A percentile compares a stretch with the other conserved stretches of the same genome.
phyloP scores from a whole-genome alignment of 2,888 invertebrate species.

The Drosophila meridionalis region DNA sequence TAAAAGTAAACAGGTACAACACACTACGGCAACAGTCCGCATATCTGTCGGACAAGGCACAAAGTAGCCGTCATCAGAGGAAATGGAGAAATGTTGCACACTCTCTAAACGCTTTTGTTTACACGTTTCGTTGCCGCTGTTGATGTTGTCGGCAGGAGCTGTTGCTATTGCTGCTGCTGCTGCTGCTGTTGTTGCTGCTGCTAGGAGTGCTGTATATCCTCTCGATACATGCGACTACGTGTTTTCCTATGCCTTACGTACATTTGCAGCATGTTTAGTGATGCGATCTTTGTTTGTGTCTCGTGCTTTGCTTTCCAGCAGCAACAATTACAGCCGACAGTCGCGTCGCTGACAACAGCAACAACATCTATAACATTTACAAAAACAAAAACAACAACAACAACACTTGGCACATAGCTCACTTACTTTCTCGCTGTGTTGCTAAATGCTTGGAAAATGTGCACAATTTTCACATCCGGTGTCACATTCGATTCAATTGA shows the following conservation, averaged over 20 bases:
- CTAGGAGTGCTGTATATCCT: constrained; percentile 39
- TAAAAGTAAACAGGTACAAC: constrained; percentile 44
- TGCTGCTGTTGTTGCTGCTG: background rate
- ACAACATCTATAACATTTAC: constrained; percentile 18
- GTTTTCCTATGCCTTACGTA: constrained; percentile 66
- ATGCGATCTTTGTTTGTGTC: constrained; percentile 80
- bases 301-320: constrained; percentile 72
- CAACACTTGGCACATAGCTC: constrained; percentile 31
- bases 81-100: constrained; percentile 43
- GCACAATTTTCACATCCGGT: constrained; percentile 82
- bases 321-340: constrained; percentile 39
- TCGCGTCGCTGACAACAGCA: constrained; percentile 36
- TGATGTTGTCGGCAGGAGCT: constrained; percentile 30
- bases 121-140: constrained; percentile 29
- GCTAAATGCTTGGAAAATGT: constrained; percentile 79
- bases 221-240: constrained; percentile 69
- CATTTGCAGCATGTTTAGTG: constrained; percentile 77
- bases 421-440: constrained; percentile 38
- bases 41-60: constrained; percentile 37
- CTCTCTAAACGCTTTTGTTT: constrained; percentile 72
- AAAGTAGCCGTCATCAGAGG: constrained; percentile 59
- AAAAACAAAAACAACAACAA: constrained; percentile 41
- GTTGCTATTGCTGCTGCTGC: background rate
- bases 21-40: constrained; percentile 38
- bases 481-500: constrained; percentile 83